Evolutionary conservation across 2,113 vertebrate species (phyloP), one percentile per base, ranked within the genome.

Genomic region (Oenanthe oenanthe): DNA sequence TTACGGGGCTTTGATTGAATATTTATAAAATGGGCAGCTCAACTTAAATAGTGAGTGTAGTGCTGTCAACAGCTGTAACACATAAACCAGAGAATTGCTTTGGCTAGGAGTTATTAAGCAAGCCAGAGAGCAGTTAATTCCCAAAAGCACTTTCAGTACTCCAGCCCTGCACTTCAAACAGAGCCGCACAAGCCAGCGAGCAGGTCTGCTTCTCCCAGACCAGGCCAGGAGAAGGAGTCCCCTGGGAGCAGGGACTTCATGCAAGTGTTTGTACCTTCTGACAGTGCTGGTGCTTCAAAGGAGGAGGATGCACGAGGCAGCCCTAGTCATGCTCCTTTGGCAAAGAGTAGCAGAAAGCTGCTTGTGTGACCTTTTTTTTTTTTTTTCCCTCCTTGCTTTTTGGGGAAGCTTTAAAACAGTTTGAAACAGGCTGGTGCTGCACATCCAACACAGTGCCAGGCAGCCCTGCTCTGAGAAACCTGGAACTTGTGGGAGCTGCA

Each of bases 111-210:
- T 34, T 94, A 48, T 5, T 72, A 72, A 34, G 61, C 53, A 63
- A 91, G 29, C 28, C 42, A 34, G 56, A 38, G 71, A 90, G 62
- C 43, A 53, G 76, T 38, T 60, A 71, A 77, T 76, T 96, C 79
- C 76, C 66, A 12, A 43, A 71, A 24, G 77, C 3, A 1, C 34
- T 82, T 81, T 60, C 13, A 14, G 42, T 40, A 3, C 26, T 43
- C 10, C 10, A 70, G 29, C 22, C 6, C 57, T 4, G 10, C 42
- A 36, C 15, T 77, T 66, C 72, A 45, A 34, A 57, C 24, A 34
- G 18, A 1, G 4, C 75, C 0, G 7, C 22, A 13, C 6, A 4
- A 57, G n/a, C 45, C 67, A 66, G 29, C 0, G 1, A 28, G 47
- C 73, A 61, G 56, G 45, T 60, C 80, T 57, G 76, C 84, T 73